phyloP scores from a whole-genome alignment of 92 coral and sea anemone species.

The Parazoanthus darwini region DNA sequence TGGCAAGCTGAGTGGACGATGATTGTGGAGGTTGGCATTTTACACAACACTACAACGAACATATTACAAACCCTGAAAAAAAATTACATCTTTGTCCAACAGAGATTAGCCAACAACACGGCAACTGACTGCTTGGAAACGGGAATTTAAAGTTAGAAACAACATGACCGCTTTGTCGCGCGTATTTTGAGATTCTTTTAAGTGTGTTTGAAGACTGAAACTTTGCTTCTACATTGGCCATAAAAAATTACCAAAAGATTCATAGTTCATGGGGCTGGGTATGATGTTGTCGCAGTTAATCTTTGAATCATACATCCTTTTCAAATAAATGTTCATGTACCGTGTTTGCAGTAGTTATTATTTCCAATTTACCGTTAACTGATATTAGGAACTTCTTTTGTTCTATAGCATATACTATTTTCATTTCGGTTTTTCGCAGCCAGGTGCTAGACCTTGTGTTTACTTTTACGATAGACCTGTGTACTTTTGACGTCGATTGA shows the following conservation, averaged over 20 bases:
- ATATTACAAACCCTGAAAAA: neutral
- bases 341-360: neutral
- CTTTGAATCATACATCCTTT: conserved; percentile 10
- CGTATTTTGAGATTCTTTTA: too few relatives aligned
- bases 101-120: neutral
- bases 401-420: neutral
- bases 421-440: conserved; percentile 6
- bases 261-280: neutral
- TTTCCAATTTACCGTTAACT: conserved; percentile 17
- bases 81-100: neutral
- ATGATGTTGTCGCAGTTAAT: neutral
- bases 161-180: neutral
- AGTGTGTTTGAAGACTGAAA: neutral
- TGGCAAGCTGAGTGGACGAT: neutral
- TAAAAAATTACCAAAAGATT: neutral
- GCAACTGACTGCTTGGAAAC: neutral
- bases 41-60: neutral
- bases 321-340: neutral
- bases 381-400: conserved; percentile 1
- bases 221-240: neutral
- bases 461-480: neutral
- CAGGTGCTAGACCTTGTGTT: neutral
- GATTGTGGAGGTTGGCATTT: neutral
- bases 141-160: neutral
- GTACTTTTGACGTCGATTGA: neutral